Conservation (phyloP, 1,140 invertebrate species). For the Caligus rogercresseyi region DNA sequence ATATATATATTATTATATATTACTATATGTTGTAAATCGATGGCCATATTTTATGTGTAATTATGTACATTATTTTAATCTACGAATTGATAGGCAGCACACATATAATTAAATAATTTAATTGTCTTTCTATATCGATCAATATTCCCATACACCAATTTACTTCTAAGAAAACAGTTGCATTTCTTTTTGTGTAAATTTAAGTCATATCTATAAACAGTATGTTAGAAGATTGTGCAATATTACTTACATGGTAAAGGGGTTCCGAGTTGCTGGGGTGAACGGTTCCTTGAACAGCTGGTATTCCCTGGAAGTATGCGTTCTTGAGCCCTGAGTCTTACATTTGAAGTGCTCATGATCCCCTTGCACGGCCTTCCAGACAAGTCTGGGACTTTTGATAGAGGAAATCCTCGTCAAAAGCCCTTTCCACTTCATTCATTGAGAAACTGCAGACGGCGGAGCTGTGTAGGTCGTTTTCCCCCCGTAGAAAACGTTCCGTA, state of each 20-base stretch:
- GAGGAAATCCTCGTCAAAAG: slow-evolving; percentile 75
- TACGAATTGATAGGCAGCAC: no score
- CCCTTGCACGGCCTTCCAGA: slow-evolving; percentile 48
- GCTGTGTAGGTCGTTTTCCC: slow-evolving; percentile 70
- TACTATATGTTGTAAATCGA: no score
- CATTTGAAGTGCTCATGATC: slow-evolving; percentile 43
- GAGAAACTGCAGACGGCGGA: slow-evolving; percentile 85
- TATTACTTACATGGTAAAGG: slow-evolving; percentile 45
- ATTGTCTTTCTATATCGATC: no score
- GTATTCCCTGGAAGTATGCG: slow-evolving; percentile 51
- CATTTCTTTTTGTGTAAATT: no score
- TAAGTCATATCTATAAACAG: no score
- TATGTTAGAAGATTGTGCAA: no score
- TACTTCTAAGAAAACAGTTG: no score
- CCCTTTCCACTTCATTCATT: slow-evolving; percentile 54
- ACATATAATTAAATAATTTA: no score
- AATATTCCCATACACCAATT: no score
- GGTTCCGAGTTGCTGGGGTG: slow-evolving; percentile 49
- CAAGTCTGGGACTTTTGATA: slow-evolving; percentile 51
- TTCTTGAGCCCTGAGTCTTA: slow-evolving; percentile 6
- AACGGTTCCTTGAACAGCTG: slow-evolving; percentile 69
- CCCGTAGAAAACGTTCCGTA: slow-evolving; percentile 86
- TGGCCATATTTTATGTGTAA: no score
- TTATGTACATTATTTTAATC: no score
- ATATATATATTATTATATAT: no score